phyloP scores from a whole-genome alignment of 1,140 invertebrate genomes.

The Pogonus chalceus region DNA sequence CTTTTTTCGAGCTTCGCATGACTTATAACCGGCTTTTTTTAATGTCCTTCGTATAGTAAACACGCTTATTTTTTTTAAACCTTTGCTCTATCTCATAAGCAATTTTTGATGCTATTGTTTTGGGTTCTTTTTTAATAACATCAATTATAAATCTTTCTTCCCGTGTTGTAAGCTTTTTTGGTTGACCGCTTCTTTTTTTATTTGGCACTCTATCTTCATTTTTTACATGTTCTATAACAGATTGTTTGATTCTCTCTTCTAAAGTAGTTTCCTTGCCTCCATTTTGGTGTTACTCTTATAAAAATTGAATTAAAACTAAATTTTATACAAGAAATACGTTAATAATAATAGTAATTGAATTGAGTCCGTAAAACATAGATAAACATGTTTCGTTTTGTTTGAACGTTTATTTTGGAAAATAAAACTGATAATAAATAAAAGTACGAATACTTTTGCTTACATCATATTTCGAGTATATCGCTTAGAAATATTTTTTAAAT shows the following conservation, averaged over 20 bases:
- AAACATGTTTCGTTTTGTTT: not conserved
- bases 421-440: not conserved
- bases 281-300: not conserved
- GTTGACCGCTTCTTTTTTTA: not conserved
- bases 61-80: not conserved
- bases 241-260: not conserved
- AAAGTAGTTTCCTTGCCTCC: not conserved
- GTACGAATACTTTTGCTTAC: not conserved
- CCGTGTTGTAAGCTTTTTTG: not conserved
- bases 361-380: not conserved
- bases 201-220: not conserved
- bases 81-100: not conserved
- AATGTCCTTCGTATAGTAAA: slow-evolving; percentile 1
- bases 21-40: slow-evolving; percentile 9
- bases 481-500: too few species aligned
- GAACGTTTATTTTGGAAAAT: not conserved
- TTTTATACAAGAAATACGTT: not conserved
- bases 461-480: too few species aligned
- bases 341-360: not conserved
- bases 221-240: not conserved
- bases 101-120: not conserved
- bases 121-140: not conserved
- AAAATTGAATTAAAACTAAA: not conserved
- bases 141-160: not conserved
- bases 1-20: slow-evolving; percentile 14